phyloP scores from a whole-genome alignment of 2,113 vertebrate species.

The Rhea pennata region DNA sequence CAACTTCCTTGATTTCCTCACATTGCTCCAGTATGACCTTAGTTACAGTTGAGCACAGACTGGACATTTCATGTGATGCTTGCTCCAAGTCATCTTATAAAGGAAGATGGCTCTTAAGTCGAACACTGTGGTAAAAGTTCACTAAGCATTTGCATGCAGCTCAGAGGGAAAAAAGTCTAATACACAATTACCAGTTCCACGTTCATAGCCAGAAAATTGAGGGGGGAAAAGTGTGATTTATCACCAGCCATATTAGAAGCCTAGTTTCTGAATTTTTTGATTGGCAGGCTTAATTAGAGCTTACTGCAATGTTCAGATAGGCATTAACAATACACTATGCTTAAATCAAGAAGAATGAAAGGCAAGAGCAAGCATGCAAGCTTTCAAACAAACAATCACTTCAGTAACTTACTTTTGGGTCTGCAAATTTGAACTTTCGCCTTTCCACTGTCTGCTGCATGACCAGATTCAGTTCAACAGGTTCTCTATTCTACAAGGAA shows the following conservation, averaged over 20 bases:
- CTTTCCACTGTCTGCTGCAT: conserved; percentile 87
- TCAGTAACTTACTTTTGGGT: conserved; percentile 85
- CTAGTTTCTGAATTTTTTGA: conserved; percentile 25
- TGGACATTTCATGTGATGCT: not conserved
- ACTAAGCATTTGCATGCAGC: conserved; percentile 40
- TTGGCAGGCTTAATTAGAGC: conserved; percentile 70
- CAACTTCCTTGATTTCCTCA: not conserved
- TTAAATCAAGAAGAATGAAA: conserved; percentile 64
- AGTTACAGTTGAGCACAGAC: not conserved
- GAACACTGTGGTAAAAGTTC: not conserved
- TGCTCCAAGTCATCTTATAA: not conserved
- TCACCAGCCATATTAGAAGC: conserved; percentile 6
- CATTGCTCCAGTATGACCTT: not conserved
- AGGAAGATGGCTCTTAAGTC: not conserved
- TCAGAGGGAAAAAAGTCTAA: conserved; percentile 35
- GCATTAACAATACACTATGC: conserved; percentile 42
- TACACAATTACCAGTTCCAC: not conserved
- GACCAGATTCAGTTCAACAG: conserved; percentile 81
- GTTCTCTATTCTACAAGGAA: conserved; percentile 79
- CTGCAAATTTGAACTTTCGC: conserved; percentile 88
- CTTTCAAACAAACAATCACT: not conserved
- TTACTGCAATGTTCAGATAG: conserved; percentile 54
- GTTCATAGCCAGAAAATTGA: conserved; percentile 39
- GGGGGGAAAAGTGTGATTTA: conserved; percentile 28
- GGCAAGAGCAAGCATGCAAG: not conserved